phyloP scores from a whole-genome alignment of 2,888 invertebrate genomes.

The Melinaea marsaeus region DNA sequence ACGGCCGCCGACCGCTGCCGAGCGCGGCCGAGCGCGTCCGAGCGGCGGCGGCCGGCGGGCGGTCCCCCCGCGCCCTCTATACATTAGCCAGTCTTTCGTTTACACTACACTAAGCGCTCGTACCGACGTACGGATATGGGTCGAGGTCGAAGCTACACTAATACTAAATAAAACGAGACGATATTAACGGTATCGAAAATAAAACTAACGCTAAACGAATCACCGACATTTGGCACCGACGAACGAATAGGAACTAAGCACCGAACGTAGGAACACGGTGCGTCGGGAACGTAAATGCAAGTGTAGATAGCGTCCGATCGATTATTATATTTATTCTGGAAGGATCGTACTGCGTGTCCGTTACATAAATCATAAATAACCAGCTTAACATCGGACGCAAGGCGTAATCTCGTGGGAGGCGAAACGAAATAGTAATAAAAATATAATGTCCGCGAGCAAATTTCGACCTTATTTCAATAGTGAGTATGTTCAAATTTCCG shows the following conservation, averaged over 20 bases:
- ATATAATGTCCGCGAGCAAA: constrained; percentile 48
- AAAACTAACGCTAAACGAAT: constrained; percentile 7
- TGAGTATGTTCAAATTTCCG: constrained; percentile 74
- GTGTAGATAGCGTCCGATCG: constrained; percentile 10
- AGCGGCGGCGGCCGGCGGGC: neutral
- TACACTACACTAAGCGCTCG: constrained; percentile 54
- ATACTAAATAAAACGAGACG: constrained; percentile 11
- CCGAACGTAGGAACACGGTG: constrained; percentile 55
- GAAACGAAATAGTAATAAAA: constrained; percentile 33
- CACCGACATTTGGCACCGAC: constrained; percentile 64
- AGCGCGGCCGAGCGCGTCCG: neutral
- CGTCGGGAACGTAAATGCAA: constrained; percentile 13
- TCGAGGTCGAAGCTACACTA: constrained; percentile 14
- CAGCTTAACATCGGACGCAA: constrained; percentile 3
- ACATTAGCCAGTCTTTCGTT: constrained; percentile 76
- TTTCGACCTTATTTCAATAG: constrained; percentile 57
- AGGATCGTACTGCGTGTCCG: too few species aligned
- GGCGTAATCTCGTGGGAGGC: constrained; percentile 22
- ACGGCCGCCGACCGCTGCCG: neutral
- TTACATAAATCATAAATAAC: neutral
- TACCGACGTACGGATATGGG: constrained; percentile 19
- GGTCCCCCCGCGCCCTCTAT: constrained; percentile 37
- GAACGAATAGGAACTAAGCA: constrained; percentile 47
- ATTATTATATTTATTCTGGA: too few species aligned
- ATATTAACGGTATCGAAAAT: neutral